Evolutionary conservation across 2,797 vertebrate species (phyloP), one percentile per base, ranked within the genome.

Genomic region (Argentina silus): DNA sequence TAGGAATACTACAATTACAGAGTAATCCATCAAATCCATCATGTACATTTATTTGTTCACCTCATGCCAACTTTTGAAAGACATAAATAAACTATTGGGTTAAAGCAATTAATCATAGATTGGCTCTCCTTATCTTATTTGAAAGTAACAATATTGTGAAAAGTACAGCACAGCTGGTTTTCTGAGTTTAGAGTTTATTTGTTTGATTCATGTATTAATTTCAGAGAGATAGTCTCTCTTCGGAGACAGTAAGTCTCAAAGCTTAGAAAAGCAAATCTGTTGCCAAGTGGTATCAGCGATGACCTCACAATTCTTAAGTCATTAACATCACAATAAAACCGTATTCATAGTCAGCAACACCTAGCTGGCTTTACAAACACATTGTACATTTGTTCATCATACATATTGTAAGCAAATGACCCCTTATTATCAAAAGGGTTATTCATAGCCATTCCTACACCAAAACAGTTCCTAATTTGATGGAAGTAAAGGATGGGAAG

Each of bases 201-300:
- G 78, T 88, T 83, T 86, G 55, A 81, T 80, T 78, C 50, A 15
- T 76, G 75, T 74, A 63, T 84, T 86, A 45, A 72, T 87, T 87
- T 88, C 68, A 6, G 74, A 57, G 81, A 81, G 86, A 88, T 64
- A 75, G 70, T 21, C 23, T 56, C 23, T 73, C 59, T 76, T 77
- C 5, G 73, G 83, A 89, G 85, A 89, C 82, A 76, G 68, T 17
- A 67, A 84, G 84, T 87, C 87, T 83, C 81, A 82, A 82, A 82
- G 70, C 82, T 78, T 80, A 84, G 75, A 74, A 86, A 85, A 87
- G 78, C 81, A 85, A 69, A 50, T 15, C 0, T 1, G 59, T 57
- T 83, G 83, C 87, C 82, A 89, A 85, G 15, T 56, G 43, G 1
- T 79, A 81, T 85, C 81, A 77, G 77, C 14, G n/a, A 69, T 21